phyloP scores from a whole-genome alignment of 2,113 vertebrate species.

The Syngnathus typhle region DNA sequence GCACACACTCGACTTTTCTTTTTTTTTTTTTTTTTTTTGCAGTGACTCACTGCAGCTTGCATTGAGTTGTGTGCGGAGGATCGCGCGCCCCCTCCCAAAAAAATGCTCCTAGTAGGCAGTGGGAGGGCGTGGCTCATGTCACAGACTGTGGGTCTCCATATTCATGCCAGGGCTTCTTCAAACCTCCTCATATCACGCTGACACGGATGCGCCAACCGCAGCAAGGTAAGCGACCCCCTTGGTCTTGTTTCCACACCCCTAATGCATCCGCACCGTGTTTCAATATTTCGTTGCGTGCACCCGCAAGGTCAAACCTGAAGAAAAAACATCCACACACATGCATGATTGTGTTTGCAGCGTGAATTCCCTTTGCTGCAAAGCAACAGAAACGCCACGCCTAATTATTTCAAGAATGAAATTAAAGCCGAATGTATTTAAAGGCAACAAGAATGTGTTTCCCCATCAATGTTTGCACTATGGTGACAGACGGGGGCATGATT shows the following conservation, averaged over 20 bases:
- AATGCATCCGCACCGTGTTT: not conserved
- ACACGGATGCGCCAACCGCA: slow-evolving; percentile 48
- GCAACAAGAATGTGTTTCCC: slow-evolving; percentile 21
- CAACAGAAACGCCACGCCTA: not conserved
- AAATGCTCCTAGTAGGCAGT: slow-evolving; percentile 30
- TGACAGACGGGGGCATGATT: slow-evolving; percentile 44
- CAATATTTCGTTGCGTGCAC: slow-evolving; percentile 23
- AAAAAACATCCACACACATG: slow-evolving; percentile 1
- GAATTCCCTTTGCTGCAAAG: slow-evolving; percentile 28
- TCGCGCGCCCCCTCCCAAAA: slow-evolving; percentile 34
- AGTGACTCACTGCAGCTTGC: slow-evolving; percentile 2
- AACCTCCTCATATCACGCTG: slow-evolving; percentile 19
- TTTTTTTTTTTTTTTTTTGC: not conserved
- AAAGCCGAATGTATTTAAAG: slow-evolving; percentile 9
- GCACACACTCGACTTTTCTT: not conserved
- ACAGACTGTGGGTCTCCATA: slow-evolving; percentile 51
- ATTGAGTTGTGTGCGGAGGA: slow-evolving; percentile 18
- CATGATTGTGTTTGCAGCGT: slow-evolving; percentile 20
- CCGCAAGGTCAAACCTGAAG: slow-evolving; percentile 66
- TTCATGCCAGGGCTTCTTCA: slow-evolving; percentile 34
- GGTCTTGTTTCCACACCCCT: not conserved
- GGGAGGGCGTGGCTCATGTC: slow-evolving; percentile 68
- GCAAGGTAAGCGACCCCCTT: slow-evolving; percentile 47
- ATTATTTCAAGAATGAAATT: not conserved
- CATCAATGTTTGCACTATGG: slow-evolving; percentile 53